Base-by-base conservation (phyloP, 2,888 invertebrate species). In the Nemapogon koenigi region DNA sequence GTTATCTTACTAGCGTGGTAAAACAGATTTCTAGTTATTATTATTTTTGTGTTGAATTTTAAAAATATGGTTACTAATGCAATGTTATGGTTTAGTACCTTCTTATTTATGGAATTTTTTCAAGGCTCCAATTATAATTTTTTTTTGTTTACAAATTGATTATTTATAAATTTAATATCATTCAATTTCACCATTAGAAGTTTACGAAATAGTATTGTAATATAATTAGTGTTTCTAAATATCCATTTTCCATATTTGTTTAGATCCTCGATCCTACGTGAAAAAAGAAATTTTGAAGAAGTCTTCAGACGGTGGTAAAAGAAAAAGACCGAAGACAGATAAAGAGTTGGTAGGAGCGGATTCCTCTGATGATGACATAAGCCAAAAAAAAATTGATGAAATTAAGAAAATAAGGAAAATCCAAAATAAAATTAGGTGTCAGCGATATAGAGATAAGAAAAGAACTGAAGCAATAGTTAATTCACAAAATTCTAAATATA, bases 341-440 rank as follows among this genome's bases (percentile, higher is more conserved):
- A 13, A 22, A 35, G 35, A 35, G 19, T 18, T 14, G 35, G 35
- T 19, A 35, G 19, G 22, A 35, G 22, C 8, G 17, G 19, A 19
- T 35, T 35, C 8, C 22, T 22, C 35, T 35, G 19, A 35, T 35
- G 35, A 35, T 18, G 17, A 35, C 14, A 35, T 19, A 8, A 13
- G n/a, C 10, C 4, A 16, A 32, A 35, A 35, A 35, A 35, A n/a
- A 18, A 19, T n/a, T 35, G 22, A 35, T 35, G 35, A 35, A 19
- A 35, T 19, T 18, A 18, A 8, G 19, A 19, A 35, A 18, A 35
- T 19, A 18, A 35, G 13, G 14, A 35, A 18, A 35, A 8, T 35
- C 13, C 35, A 35, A 35, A 35, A 35, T 35, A 35, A 18, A 35
- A 35, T 35, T 18, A 35, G 35, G 35, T 35, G 35, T 19, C 35